phyloP scores from a whole-genome alignment of 2,113 vertebrate genomes.

The Stegostoma tigrinum region DNA sequence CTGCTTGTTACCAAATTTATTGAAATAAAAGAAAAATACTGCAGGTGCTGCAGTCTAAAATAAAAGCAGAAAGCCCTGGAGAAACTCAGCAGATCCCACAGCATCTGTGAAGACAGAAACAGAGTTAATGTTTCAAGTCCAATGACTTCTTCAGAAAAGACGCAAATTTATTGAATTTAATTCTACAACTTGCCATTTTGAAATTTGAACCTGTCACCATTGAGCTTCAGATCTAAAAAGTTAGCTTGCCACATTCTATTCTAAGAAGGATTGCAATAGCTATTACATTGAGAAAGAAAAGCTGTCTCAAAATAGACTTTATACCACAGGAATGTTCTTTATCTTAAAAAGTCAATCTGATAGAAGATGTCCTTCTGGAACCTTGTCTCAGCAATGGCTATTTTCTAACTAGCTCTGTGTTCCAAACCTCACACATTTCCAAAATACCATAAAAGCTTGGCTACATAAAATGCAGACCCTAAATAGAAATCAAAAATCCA shows the following conservation, averaged over 20 bases:
- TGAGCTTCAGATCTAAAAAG: not conserved
- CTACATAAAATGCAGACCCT: not conserved
- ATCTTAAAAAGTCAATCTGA: not conserved
- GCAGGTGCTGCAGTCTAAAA: too few species aligned
- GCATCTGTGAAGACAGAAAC: too few species aligned
- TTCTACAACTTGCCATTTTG: not conserved
- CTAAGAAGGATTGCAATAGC: not conserved
- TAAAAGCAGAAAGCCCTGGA: too few species aligned
- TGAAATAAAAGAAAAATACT: too few species aligned
- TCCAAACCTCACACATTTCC: not conserved
- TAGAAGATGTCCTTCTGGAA: not conserved
- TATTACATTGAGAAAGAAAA: not conserved
- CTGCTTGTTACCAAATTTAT: not conserved
- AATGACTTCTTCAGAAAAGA: too few species aligned
- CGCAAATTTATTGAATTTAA: not conserved
- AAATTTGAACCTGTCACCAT: not conserved
- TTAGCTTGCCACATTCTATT: not conserved
- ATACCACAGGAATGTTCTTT: not conserved
- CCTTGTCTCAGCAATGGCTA: not conserved
- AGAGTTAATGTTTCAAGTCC: too few species aligned
- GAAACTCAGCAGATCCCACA: too few species aligned
- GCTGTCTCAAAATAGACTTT: conserved; percentile 23
- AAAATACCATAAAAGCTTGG: not conserved
- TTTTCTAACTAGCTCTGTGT: not conserved
- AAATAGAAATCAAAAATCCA: not conserved